These are phyloP conservation scores for Oscheius myriophilus DNA, from an alignment of 2,888 invertebrate genomes.

Conservation along the genomic window DNA sequence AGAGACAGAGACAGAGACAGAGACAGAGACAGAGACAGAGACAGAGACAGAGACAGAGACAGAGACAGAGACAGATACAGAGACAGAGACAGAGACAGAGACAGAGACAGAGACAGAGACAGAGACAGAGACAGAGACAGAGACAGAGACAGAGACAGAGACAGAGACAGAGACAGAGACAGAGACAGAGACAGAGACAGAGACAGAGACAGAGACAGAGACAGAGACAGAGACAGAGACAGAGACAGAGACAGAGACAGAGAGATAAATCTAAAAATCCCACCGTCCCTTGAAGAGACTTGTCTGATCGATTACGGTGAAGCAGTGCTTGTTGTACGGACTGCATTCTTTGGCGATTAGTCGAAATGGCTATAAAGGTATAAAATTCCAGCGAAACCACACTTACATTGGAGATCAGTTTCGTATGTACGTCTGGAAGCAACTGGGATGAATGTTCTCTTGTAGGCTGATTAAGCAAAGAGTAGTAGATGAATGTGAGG, in stretches of 20 bases:
- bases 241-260: conserved; percentile 3
- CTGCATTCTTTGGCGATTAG: no score
- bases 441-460: no score
- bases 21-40: conserved; percentile 3
- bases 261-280: no score
- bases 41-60: neutral
- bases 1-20: conserved; percentile 2
- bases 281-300: no score
- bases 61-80: conserved; percentile 2
- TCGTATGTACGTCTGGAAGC: no score
- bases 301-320: no score
- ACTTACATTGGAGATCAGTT: no score
- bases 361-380: no score
- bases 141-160: conserved; percentile 5
- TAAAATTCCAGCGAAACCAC: no score
- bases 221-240: conserved; percentile 2
- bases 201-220: neutral
- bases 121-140: neutral
- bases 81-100: conserved; percentile 2
- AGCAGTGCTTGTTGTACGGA: no score
- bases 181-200: conserved; percentile 6
- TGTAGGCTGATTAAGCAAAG: no score
- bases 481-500: no score
- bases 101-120: conserved; percentile 4
- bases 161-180: neutral